Base-by-base conservation (phyloP, 2,888 invertebrate genomes). In the Colletes collaris region DNA sequence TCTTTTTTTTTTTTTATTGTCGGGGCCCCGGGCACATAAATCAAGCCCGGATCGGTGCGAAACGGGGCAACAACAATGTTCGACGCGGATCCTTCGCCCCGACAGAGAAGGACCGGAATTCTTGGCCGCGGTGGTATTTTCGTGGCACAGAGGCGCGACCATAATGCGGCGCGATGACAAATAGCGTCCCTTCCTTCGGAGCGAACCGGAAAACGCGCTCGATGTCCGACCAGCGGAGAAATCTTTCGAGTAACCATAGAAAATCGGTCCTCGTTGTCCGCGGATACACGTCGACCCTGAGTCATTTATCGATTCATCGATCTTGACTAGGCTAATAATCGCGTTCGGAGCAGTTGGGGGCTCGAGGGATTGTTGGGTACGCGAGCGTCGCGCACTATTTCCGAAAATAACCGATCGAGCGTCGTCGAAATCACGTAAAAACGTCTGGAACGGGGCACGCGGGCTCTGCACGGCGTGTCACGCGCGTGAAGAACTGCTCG, bases 151-250 rank as follows among this genome's bases (percentile, higher is more conserved):
- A 91, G 92, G 93, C 92, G 92, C 92, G 91, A 92, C 91, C 92
- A 90, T 92, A 92, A 91, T 92, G 90, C 87, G 86, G 11, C 82
- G 67, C 90, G 90, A 91, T 93, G 93, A 93, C 92, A 92, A 93
- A 93, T 92, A 91, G 90, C 88, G 78, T 50, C 76, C 55, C 75
- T 35, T 76, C 76, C 40, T 68, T 81, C 65, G 62, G 27, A 10
- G 50, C 49, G 55, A 65, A 64, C 76, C 78, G 49, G 70, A 70
- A 77, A 86, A 86, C 70, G 86, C 83, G 82, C 86, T 81, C 76
- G 87, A 84, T 88, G 87, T 83, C 59, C 77, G 76, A 82, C 72
- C 64, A 73, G 46, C 53, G 76, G 79, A 85, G 85, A 87, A 87
- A 83, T 87, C 83, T 69, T 67, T 86, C 79, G 70, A 81, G 83